Base-by-base conservation (phyloP, 1,140 invertebrate genomes). In the Cardiocondyla obscurior region DNA sequence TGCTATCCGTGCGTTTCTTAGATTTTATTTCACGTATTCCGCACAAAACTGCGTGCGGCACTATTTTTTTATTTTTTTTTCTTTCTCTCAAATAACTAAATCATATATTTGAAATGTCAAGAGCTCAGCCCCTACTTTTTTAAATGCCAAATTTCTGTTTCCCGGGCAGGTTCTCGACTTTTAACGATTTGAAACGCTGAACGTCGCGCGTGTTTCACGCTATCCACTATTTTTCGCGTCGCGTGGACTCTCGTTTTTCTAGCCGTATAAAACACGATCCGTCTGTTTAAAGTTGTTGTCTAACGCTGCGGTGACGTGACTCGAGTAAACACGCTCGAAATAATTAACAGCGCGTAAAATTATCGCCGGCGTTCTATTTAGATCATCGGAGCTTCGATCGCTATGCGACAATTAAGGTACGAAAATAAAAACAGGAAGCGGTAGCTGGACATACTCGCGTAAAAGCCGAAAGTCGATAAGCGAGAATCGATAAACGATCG, bases 331-430 rank as follows among this genome's bases (percentile, higher is more conserved):
- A 67, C 33, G 74, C 62, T 79, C 74, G 74, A 79, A 79, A 79
- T 79, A 79, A 79, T 79, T 69, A 79, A 79, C 74, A 79, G 74
- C 74, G 74, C 74, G 74, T 79, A 79, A 69, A 79, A 79, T 79
- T 69, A 79, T 79, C 64, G 62, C 7, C 74, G 62, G 46, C 49
- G 46, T 39, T 79, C 46, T 79, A 79, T 79, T 79, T 79, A 79
- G 74, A 79, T 69, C 74, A 51, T 14, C 46, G 62, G 33, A 69
- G 46, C 74, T 79, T 79, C 62, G 74, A 79, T 79, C 74, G 74
- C 25, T 14, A 14, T 7, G 22, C 44, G 14, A 19, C 33, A 46
- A 64, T 58, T 72, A 73, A 81, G 19, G 67, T 42, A 67, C 28
- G 77, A 81, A 36, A 81, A 81, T 81, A 81, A 81, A 67, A 79